Evolutionary conservation across 2,888 invertebrate genomes (phyloP).

Genomic region (Andrena bicolor): DNA sequence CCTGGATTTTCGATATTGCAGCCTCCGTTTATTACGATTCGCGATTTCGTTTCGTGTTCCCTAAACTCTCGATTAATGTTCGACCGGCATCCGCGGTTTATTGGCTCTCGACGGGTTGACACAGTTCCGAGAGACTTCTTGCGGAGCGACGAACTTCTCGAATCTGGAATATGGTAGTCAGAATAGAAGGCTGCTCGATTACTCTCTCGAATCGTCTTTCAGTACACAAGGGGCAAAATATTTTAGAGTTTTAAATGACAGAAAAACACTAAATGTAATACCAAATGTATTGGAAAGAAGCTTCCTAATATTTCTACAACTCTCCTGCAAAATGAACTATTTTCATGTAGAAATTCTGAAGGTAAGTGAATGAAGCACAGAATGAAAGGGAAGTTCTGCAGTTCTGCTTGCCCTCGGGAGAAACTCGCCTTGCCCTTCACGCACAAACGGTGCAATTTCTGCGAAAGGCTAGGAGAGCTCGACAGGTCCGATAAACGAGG

Average conservation of each 20-base stretch:
- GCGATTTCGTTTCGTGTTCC: constrained; percentile 49
- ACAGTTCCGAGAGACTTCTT: not conserved
- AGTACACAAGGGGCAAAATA: no score
- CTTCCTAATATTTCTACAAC: no score
- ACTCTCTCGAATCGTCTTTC: no score
- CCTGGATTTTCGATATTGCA: constrained; percentile 69
- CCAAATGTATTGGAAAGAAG: no score
- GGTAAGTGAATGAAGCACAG: not conserved
- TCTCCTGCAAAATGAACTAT: no score
- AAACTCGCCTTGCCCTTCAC: not conserved
- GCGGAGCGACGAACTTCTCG: not conserved
- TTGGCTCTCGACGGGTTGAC: constrained; percentile 5
- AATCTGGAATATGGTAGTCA: not conserved
- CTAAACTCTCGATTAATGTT: constrained; percentile 18
- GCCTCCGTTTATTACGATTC: constrained; percentile 71
- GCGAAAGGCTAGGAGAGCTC: no score
- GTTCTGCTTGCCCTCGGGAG: not conserved
- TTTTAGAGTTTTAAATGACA: no score
- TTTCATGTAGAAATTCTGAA: no score
- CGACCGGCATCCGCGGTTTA: constrained; percentile 8
- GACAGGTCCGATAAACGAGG: not conserved
- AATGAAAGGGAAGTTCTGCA: not conserved
- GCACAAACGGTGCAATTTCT: not conserved
- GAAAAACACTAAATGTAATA: no score
- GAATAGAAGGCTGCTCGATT: no score